Evolutionary conservation across 1,140 invertebrate species (phyloP).

Genomic region (Aricia agestis): DNA sequence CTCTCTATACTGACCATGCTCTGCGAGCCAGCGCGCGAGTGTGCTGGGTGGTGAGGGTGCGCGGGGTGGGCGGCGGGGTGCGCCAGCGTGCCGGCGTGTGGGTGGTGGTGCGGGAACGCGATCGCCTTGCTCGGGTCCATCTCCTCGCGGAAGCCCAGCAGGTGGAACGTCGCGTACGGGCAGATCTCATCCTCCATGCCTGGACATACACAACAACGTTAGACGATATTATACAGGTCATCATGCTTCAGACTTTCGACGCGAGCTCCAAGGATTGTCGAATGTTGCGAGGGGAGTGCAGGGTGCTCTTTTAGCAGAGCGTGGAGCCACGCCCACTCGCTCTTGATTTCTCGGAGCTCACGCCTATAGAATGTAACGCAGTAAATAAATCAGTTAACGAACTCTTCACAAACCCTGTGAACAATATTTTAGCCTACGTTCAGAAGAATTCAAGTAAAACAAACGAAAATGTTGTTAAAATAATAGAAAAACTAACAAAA

Average conservation of each 20-base stretch:
- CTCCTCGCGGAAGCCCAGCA: slow-evolving; percentile 95
- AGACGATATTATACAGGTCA: neutral
- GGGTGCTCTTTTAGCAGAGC: too few species aligned
- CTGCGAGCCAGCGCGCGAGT: slow-evolving; percentile 90
- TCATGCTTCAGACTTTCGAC: too few species aligned
- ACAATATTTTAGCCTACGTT: slow-evolving; percentile 5
- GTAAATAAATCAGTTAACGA: neutral
- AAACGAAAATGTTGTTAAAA: too few species aligned
- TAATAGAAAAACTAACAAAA: too few species aligned
- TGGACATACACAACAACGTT: slow-evolving; percentile 43
- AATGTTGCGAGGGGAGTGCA: too few species aligned
- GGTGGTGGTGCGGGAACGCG: slow-evolving; percentile 89
- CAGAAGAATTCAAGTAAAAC: too few species aligned
- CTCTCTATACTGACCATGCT: slow-evolving; percentile 81
- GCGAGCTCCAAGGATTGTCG: too few species aligned
- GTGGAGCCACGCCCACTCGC: too few species aligned
- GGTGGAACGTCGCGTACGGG: slow-evolving; percentile 95
- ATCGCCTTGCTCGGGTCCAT: slow-evolving; percentile 94
- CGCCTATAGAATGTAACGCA: neutral
- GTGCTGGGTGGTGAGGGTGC: slow-evolving; percentile 83
- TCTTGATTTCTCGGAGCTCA: neutral
- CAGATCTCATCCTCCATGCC: slow-evolving; percentile 96
- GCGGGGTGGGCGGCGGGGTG: slow-evolving; percentile 83
- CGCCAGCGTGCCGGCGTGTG: slow-evolving; percentile 86
- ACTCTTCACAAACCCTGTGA: slow-evolving; percentile 3